Conservation (phyloP, 2,888 invertebrate genomes). For the Pristionchus arcanus region DNA sequence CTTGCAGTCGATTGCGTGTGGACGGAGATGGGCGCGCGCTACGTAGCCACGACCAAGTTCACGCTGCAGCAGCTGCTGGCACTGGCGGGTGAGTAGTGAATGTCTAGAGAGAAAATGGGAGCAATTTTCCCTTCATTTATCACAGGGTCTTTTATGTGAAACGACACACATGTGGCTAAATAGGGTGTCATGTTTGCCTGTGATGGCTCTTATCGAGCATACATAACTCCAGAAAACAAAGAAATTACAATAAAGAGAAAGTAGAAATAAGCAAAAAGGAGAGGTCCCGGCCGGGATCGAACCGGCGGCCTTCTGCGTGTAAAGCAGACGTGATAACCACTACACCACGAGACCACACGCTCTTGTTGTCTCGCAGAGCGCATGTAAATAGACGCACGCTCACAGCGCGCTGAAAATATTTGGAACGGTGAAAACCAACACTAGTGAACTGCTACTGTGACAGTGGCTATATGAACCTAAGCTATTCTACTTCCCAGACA, state of each 20-base stretch:
- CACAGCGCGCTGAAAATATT: neutral
- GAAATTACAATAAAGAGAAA: too few species aligned
- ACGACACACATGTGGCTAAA: too few species aligned
- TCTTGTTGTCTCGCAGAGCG: too few species aligned
- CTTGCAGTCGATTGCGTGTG: neutral
- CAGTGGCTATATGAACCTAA: too few species aligned
- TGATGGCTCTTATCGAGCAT: too few species aligned
- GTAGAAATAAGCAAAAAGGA: neutral
- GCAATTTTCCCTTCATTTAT: too few species aligned
- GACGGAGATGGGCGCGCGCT: neutral
- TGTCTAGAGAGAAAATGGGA: too few species aligned
- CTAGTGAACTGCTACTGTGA: too few species aligned
- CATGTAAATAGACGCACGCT: neutral
- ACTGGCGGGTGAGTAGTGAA: neutral
- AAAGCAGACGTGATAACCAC: conserved; percentile 46
- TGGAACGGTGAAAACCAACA: too few species aligned
- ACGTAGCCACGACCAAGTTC: neutral
- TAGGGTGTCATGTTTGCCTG: too few species aligned
- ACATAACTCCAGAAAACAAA: neutral
- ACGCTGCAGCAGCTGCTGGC: neutral
- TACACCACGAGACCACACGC: conserved; percentile 40
- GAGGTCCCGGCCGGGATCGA: conserved; percentile 44
- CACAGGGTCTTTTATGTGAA: too few species aligned
- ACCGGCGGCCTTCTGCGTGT: conserved; percentile 46
- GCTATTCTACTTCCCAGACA: too few species aligned